Evolutionary conservation across 2,888 invertebrate genomes (phyloP), one percentile per base, ranked within the genome.

Genomic region (Harpalus rubripes): DNA sequence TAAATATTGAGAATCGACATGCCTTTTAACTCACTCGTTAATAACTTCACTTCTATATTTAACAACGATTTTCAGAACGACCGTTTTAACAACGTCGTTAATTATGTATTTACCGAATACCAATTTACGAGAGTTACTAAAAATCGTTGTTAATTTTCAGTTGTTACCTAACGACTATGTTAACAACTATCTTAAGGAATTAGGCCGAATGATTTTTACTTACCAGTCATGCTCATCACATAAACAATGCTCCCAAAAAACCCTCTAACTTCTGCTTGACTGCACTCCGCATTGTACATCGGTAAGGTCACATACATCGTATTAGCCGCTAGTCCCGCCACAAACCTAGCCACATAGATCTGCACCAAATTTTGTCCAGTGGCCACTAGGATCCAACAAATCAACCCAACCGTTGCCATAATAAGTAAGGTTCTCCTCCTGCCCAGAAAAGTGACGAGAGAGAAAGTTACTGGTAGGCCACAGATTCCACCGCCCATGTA

Each of bases 281-380:
- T 90, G 72, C 91, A 90, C 87, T 91, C 91, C 3, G 90, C 91
- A 10, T 90, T 89, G 86, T 90, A 91, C 91, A 91, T 91, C 3
- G 91, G 91, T 0, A 90, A 90, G 7, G 91, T 89, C 3, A 91
- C 91, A 85, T 91, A 91, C 6, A 90, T 90, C 41, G 90, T 90
- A 85, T 91, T 91, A 10, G 90, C 90, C 6, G 91, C 90, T 80
- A 90, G 87, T 0, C 91, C 91, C 7, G 90, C 88, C 22, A 91
- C 85, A 79, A 91, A 90, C 74, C 91, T 88, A 0, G 91, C 91
- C 0, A 89, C 87, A 85, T 89, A 90, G 6, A 91, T 85, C 78
- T 88, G 89, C 59, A 88, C 88, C 7, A 90, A 87, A 12, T 87
- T 88, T 12, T 88, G 87, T 4, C 89, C 90, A 3, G 89, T 85